Evolutionary conservation across 2,888 invertebrate genomes (phyloP).

Genomic region (Zonitis immaculata): DNA sequence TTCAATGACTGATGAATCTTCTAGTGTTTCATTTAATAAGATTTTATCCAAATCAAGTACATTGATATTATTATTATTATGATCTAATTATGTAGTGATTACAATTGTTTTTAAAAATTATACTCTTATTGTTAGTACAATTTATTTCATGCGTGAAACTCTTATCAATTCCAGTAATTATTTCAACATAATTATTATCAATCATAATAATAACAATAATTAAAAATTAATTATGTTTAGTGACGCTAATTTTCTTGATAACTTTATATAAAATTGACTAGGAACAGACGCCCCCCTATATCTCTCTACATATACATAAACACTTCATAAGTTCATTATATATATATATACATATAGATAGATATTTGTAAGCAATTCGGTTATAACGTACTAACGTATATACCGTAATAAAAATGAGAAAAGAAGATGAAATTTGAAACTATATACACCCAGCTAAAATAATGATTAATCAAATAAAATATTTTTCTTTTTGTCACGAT

Average conservation of each 20-base stretch:
- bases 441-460: neutral
- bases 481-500: neutral
- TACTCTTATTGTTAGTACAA: too few relatives aligned
- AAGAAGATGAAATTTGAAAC: neutral
- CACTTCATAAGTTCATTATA: too few relatives aligned
- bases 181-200: neutral
- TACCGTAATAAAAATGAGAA: too few relatives aligned
- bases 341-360: too few relatives aligned
- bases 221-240: too few relatives aligned
- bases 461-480: neutral
- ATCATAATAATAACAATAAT: neutral
- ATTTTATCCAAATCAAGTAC: neutral
- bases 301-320: neutral
- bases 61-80: too few relatives aligned
- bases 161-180: neutral
- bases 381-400: neutral
- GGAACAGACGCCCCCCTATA: neutral
- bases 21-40: neutral
- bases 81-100: too few relatives aligned
- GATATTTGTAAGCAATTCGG: too few relatives aligned
- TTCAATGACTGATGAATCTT: neutral
- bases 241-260: neutral
- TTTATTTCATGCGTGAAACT: too few relatives aligned
- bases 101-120: too few relatives aligned
- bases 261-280: neutral